Conservation (phyloP, 92 coral and sea anemone species). For the Porites lobata region DNA sequence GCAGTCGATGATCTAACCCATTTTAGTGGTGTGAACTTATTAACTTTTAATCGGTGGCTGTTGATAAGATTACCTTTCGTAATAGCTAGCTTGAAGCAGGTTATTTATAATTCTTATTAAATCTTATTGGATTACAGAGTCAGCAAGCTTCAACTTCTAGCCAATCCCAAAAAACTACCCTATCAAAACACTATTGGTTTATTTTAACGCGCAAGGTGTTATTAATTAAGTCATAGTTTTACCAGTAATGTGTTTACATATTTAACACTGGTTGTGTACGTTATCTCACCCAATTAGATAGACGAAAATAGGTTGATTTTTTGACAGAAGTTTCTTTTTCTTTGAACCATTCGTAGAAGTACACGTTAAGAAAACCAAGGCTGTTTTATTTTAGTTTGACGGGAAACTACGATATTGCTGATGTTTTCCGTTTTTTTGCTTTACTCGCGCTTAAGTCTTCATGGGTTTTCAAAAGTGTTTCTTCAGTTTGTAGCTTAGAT, state of each 20-base stretch:
- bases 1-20: slow-evolving; percentile 21
- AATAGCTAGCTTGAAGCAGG: slow-evolving; percentile 40
- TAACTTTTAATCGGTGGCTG: slow-evolving; percentile 35
- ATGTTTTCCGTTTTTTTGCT: background rate
- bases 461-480: background rate
- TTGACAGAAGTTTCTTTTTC: background rate
- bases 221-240: slow-evolving; percentile 14
- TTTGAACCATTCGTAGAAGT: background rate
- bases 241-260: slow-evolving; percentile 34
- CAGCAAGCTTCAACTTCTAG: background rate
- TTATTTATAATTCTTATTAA: slow-evolving; percentile 27
- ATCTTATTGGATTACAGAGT: background rate
- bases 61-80: slow-evolving; percentile 28
- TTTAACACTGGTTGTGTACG: slow-evolving; percentile 10
- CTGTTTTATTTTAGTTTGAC: background rate
- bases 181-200: background rate
- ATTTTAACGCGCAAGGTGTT: slow-evolving; percentile 15
- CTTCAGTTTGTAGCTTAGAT: background rate
- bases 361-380: background rate
- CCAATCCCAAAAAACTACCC: background rate
- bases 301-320: background rate
- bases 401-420: background rate
- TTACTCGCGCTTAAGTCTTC: background rate
- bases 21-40: slow-evolving; percentile 24
- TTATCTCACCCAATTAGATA: slow-evolving; percentile 11